Conservation (phyloP, 2,113 vertebrate genomes). For the Coptodon bakossiorum region DNA sequence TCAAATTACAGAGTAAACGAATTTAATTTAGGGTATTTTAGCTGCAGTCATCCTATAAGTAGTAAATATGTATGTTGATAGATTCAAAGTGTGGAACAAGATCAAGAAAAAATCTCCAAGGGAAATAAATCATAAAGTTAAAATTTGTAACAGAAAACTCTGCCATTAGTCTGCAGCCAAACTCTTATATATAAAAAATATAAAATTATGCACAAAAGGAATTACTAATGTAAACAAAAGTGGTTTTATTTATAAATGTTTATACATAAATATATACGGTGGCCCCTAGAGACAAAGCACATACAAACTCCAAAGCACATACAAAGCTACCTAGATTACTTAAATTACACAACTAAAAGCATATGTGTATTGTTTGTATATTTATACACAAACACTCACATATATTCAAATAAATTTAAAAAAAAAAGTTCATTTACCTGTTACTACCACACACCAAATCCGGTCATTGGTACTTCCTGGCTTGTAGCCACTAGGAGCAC, state of each 20-base stretch:
- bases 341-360: not conserved
- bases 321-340: rapidly evolving
- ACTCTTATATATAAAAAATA: not conserved
- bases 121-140: not conserved
- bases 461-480: too few species aligned
- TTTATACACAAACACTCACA: too few species aligned
- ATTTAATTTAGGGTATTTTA: rapidly evolving
- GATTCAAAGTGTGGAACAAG: rapidly evolving
- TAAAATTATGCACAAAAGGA: not conserved
- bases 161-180: not conserved
- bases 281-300: not conserved
- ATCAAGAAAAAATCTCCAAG: not conserved
- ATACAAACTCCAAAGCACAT: not conserved
- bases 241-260: not conserved
- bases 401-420: too few species aligned
- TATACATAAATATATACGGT: rapidly evolving
- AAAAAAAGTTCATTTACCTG: too few species aligned
- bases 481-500: too few species aligned
- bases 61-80: rapidly evolving
- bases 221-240: not conserved
- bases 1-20: rapidly evolving
- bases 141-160: not conserved
- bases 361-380: too few species aligned
- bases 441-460: too few species aligned
- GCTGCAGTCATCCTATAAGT: not conserved